Evolutionary conservation across 2,797 vertebrate species (phyloP).

Genomic region (Parauchenoglanis punctatus): DNA sequence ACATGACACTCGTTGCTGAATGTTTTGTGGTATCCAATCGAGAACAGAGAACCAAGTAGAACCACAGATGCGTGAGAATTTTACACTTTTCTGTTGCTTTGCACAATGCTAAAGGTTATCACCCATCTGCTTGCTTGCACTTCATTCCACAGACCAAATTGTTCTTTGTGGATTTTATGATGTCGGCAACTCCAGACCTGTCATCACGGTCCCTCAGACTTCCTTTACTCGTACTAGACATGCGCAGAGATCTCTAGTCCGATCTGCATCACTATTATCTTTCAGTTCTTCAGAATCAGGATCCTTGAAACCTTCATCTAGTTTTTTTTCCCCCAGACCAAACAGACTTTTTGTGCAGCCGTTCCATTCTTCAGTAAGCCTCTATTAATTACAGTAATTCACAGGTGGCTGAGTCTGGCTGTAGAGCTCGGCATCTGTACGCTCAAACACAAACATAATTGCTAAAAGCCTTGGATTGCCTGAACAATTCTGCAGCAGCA

Average conservation of each 20-base stretch:
- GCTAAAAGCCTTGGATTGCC: conserved; percentile 68
- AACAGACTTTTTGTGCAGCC: conserved; percentile 70
- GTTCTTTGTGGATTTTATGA: neutral
- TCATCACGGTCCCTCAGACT: neutral
- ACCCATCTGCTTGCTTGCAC: neutral
- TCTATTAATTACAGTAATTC: conserved; percentile 69
- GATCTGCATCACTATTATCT: conserved; percentile 14
- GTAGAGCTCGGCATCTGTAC: conserved; percentile 63
- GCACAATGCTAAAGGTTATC: neutral
- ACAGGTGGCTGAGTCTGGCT: conserved; percentile 59
- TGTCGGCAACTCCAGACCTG: neutral
- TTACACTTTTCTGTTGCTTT: conserved; percentile 10
- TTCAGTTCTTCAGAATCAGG: conserved; percentile 66
- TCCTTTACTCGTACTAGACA: neutral
- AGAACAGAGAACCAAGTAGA: neutral
- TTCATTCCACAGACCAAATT: conserved; percentile 8
- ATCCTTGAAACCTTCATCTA: conserved; percentile 30
- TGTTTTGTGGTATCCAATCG: neutral
- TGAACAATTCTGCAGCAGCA: neutral
- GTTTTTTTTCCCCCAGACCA: conserved; percentile 5
- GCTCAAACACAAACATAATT: conserved; percentile 69
- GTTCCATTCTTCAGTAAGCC: conserved; percentile 65
- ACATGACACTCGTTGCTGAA: conserved; percentile 3
- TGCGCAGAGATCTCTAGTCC: neutral
- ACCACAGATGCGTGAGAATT: neutral